Conservation (phyloP, 2,113 vertebrate species). For the Sphaerodactylus townsendi region DNA sequence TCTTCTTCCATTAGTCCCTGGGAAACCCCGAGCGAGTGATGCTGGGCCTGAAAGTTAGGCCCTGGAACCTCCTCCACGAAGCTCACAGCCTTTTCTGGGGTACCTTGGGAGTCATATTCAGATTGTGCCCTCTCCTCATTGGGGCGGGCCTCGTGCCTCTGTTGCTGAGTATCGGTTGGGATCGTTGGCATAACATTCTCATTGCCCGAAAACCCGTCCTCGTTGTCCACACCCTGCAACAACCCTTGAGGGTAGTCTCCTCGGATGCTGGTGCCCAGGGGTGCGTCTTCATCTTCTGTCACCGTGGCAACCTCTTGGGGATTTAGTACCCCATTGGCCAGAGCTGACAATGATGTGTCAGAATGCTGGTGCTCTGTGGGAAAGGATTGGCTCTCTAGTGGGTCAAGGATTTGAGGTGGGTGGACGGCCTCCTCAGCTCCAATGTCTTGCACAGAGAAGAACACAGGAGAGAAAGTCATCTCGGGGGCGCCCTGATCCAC, state of each 20-base stretch:
- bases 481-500: neutral
- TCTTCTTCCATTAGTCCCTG: neutral
- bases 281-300: neutral
- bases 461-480: rapidly evolving
- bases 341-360: rapidly evolving
- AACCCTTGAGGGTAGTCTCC: slow-evolving; percentile 32
- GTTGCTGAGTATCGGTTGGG: rapidly evolving
- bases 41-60: neutral
- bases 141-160: rapidly evolving
- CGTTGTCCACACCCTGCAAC: rapidly evolving
- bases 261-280: rapidly evolving
- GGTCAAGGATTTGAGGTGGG: rapidly evolving
- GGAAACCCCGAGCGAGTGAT: rapidly evolving
- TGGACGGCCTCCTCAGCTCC: neutral
- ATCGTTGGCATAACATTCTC: rapidly evolving
- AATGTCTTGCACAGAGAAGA: rapidly evolving
- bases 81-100: neutral
- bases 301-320: rapidly evolving
- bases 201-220: slow-evolving; percentile 43
- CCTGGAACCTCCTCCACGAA: neutral
- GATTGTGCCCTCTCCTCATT: neutral
- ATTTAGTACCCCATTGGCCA: rapidly evolving
- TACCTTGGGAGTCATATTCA: neutral
- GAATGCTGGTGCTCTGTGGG: neutral
- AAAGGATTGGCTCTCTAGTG: neutral